Conservation (phyloP, 2,113 vertebrate species). For the Grus americana region DNA sequence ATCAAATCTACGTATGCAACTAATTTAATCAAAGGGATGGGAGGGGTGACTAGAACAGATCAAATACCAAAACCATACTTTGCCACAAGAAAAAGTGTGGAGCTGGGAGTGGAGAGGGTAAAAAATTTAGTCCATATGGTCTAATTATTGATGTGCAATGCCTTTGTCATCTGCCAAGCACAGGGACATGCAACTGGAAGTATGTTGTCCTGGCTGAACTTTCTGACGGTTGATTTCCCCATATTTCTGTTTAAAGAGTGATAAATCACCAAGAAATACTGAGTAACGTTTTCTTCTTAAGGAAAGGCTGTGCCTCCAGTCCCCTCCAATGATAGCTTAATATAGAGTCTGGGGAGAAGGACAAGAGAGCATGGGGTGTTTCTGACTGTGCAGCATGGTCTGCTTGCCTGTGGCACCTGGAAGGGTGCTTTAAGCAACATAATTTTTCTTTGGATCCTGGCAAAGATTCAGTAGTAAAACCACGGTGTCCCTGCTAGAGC, state of each 20-base stretch:
- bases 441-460: neutral
- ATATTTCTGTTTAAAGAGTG: neutral
- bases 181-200: neutral
- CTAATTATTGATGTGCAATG: constrained; percentile 3
- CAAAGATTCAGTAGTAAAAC: neutral
- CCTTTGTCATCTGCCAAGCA: constrained; percentile 24
- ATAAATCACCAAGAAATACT: neutral
- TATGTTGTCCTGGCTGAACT: neutral
- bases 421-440: neutral
- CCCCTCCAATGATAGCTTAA: neutral
- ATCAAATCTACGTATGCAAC: neutral
- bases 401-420: neutral
- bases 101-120: neutral
- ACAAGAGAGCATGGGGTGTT: neutral
- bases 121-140: constrained; percentile 1
- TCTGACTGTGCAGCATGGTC: neutral
- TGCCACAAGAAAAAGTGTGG: constrained; percentile 25
- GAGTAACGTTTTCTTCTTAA: neutral
- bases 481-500: neutral
- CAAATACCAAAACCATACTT: constrained; percentile 39
- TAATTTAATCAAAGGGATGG: constrained; percentile 21
- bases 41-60: constrained; percentile 20
- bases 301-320: neutral
- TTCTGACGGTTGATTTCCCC: neutral
- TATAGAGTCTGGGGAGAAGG: neutral